These are phyloP conservation scores for Vombatus ursinus DNA, from an alignment of 2,113 vertebrate species.

Conservation along the genomic window DNA sequence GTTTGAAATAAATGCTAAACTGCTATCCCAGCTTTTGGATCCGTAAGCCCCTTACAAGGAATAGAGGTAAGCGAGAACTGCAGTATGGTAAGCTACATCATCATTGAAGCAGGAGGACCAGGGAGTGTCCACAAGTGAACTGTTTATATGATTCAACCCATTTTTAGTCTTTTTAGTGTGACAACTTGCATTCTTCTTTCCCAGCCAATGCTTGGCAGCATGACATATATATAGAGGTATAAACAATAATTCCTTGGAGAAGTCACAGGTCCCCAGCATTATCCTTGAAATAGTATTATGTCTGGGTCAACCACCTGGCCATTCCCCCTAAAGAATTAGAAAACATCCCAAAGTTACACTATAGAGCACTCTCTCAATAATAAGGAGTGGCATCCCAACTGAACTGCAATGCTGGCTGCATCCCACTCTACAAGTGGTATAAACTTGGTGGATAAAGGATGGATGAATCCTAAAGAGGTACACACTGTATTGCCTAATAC, in stretches of 20 bases:
- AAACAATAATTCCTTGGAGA: not conserved
- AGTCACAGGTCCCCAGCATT: not conserved
- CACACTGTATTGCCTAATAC: not conserved
- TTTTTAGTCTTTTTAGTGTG: too few species aligned
- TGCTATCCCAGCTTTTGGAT: too few species aligned
- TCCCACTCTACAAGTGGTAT: not conserved
- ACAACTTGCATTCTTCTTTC: too few species aligned
- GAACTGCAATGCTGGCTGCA: not conserved
- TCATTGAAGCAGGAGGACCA: too few species aligned
- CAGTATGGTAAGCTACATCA: too few species aligned
- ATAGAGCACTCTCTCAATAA: not conserved
- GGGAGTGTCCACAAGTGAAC: too few species aligned
- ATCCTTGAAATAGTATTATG: not conserved
- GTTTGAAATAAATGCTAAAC: too few species aligned
- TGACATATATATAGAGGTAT: not conserved
- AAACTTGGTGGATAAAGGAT: not conserved
- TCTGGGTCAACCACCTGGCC: not conserved
- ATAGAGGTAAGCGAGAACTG: too few species aligned
- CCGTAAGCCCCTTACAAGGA: too few species aligned
- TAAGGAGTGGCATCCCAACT: not conserved
- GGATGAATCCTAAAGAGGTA: not conserved
- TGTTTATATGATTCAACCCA: too few species aligned
- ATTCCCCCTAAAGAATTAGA: not conserved
- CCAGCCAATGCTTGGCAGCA: too few species aligned
- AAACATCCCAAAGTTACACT: not conserved